Conservation (phyloP, 2,888 invertebrate genomes). For the Lampropteryx suffumata region DNA sequence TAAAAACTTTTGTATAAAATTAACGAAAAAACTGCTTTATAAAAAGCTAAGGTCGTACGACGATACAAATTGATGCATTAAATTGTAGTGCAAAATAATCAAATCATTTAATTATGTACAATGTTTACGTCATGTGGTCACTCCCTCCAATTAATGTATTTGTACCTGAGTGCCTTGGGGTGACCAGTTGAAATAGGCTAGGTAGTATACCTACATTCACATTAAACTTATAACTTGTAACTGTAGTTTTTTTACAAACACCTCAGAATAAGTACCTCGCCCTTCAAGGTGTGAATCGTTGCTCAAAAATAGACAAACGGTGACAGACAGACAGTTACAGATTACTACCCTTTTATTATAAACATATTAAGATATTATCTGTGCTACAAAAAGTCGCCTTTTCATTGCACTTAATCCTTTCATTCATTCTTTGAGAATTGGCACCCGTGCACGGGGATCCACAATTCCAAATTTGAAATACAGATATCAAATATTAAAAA, state of each 20-base stretch:
- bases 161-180: too few species aligned
- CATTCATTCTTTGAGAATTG: conserved; percentile 48
- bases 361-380: conserved; percentile 80
- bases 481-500: conserved; percentile 34
- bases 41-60: conserved; percentile 15
- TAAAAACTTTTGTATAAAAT: conserved; percentile 1
- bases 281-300: conserved; percentile 68
- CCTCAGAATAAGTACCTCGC: conserved; percentile 51
- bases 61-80: background rate
- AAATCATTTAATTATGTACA: too few species aligned
- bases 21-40: conserved; percentile 2
- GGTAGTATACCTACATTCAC: too few species aligned
- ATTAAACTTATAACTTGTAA: too few species aligned
- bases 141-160: too few species aligned
- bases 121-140: too few species aligned
- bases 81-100: conserved; percentile 5
- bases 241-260: conserved; percentile 2
- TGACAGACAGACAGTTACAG: conserved; percentile 74
- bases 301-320: conserved; percentile 54
- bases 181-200: too few species aligned
- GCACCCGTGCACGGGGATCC: conserved; percentile 37
- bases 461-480: conserved; percentile 32
- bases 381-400: conserved; percentile 59
- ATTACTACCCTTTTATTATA: conserved; percentile 74
- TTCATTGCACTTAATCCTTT: conserved; percentile 71